Percentiles rank a stretch among this genome's conserved stretches.
Evolutionary conservation across 2,113 vertebrate species (phyloP).

Genomic region (Rhinichthys klamathensis): DNA sequence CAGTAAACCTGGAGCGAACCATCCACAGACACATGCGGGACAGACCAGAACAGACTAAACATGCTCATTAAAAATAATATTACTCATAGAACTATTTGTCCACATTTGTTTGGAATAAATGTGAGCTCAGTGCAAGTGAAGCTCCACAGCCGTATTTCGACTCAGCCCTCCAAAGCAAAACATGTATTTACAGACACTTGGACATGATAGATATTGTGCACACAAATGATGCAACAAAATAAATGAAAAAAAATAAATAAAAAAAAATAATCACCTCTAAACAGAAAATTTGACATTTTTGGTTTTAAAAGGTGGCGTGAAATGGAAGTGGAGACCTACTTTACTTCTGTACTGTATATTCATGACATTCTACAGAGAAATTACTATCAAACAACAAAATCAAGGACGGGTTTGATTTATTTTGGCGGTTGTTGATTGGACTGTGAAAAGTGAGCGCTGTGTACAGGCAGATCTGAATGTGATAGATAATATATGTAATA

Average conservation of each 20-base stretch:
- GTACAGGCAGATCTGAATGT: no score
- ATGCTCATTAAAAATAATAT: not conserved
- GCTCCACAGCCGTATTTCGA: not conserved
- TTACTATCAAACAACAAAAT: not conserved
- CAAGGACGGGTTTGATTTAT: no score
- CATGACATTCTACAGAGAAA: not conserved
- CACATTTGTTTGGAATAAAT: not conserved
- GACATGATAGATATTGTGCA: no score
- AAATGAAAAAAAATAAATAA: not conserved
- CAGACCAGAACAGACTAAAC: not conserved
- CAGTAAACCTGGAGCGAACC: conserved; percentile 22
- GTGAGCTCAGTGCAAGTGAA: not conserved
- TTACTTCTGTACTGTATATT: not conserved
- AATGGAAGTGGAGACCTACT: not conserved
- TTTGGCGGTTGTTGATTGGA: no score
- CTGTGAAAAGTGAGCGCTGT: no score
- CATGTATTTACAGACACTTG: not conserved
- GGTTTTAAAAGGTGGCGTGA: not conserved
- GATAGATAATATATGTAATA: no score
- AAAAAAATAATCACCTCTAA: not conserved
- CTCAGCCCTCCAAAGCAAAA: not conserved
- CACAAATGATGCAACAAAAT: no score
- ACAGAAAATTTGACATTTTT: not conserved
- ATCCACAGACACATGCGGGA: conserved; percentile 40
- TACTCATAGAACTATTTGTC: not conserved